Conservation (phyloP, 2,888 invertebrate genomes). For the Trimorus sp. region DNA sequence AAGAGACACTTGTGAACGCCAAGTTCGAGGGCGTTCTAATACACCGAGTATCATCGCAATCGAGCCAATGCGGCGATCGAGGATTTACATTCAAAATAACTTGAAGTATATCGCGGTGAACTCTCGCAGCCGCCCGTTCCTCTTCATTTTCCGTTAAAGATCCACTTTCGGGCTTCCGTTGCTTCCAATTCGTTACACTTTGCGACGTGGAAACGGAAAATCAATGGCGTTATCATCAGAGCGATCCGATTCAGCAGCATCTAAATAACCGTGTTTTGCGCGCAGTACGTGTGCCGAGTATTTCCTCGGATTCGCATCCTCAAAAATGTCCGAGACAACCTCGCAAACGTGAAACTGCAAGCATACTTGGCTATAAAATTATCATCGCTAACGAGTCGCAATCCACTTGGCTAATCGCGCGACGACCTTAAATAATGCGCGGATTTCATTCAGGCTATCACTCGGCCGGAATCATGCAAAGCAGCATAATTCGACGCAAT, state of each 20-base stretch:
- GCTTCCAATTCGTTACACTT: slow-evolving; percentile 17
- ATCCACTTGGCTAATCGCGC: slow-evolving; percentile 21
- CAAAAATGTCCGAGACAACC: no score
- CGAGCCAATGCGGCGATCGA: background rate
- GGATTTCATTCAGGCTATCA: slow-evolving; percentile 41
- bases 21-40: slow-evolving; percentile 1
- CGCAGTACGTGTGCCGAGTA: no score
- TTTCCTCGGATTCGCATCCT: no score
- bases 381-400: slow-evolving; percentile 33
- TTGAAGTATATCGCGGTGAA: slow-evolving; percentile 5
- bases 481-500: slow-evolving; percentile 55
- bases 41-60: background rate
- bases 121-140: background rate
- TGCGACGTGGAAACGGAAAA: slow-evolving; percentile 14
- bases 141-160: slow-evolving; percentile 9
- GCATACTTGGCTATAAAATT: slow-evolving; percentile 7
- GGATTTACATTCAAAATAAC: slow-evolving; percentile 21
- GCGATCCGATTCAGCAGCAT: slow-evolving; percentile 8
- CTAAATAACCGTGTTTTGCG: background rate
- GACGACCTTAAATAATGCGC: slow-evolving; percentile 44
- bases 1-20: background rate
- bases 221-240: slow-evolving; percentile 15
- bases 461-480: slow-evolving; percentile 48
- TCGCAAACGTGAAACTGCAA: no score
- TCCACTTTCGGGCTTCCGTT: slow-evolving; percentile 11